Evolutionary conservation across 2,113 vertebrate genomes (phyloP), one percentile per base, ranked within the genome.

Genomic region (Hoplias malabaricus): DNA sequence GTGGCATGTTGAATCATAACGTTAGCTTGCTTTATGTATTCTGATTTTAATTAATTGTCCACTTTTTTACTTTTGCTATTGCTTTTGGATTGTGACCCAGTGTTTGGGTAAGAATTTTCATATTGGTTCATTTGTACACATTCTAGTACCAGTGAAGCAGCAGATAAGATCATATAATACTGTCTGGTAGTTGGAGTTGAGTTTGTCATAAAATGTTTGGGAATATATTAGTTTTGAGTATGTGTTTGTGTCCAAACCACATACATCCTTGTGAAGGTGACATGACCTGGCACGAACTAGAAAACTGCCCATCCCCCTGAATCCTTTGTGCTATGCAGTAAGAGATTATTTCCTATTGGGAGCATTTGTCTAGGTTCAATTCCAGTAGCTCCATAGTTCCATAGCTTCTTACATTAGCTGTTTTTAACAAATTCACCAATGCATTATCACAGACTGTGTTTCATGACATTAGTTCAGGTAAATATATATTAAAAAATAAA

Each of bases 201-300:
- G n/a, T n/a, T 14, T 9, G 6, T 16, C 11, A 27, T 23, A 76
- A 23, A 48, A 21, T 8, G 16, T 34, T 48, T 12, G 12, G 21
- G 29, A 16, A 16, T 56, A 38, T 76, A 68, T 57, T 68, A n/a
- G 25, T 71, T 50, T 69, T 6, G 43, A 56, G 21, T 14, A 23
- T 63, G 66, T 11, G 1, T 23, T 54, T 65, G 43, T 19, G 61
- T 43, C 38, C 71, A 27, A 67, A 33, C 33, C 43, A 13, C 42
- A 61, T 31, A 13, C 42, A 61, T 31, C 31, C 13, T 61, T 68
- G 69, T 82, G 70, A 75, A 40, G 53, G 67, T 67, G 77, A 50
- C 57, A 42, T 27, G 27, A 65, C 16, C 11, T 69, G 59, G 48
- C 42, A 48, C 31, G 33, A 38, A 54, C 42, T 70, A 10, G 50